These are phyloP conservation scores for Trichechus manatus DNA, from an alignment of 2,113 vertebrate species.

Conservation along the genomic window DNA sequence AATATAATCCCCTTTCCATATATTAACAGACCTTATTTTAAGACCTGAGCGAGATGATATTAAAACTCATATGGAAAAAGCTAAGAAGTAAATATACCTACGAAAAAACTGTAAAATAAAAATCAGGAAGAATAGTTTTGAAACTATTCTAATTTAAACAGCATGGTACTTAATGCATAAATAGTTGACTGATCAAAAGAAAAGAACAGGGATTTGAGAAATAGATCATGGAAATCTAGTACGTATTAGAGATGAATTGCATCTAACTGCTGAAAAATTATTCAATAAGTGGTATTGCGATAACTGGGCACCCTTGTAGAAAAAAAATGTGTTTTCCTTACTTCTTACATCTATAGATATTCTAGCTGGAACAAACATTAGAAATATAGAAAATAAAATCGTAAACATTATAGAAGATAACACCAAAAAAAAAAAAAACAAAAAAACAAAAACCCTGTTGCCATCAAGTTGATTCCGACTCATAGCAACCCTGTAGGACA, in stretches of 20 bases:
- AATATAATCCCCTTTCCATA: not conserved
- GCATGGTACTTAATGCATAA: not conserved
- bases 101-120: not conserved
- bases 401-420: not conserved
- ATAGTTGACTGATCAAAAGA: not conserved
- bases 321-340: not conserved
- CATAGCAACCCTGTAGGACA: too few species aligned
- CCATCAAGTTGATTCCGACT: too few species aligned
- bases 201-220: not conserved
- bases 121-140: not conserved
- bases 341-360: not conserved
- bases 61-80: constrained; percentile 6
- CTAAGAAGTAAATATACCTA: not conserved
- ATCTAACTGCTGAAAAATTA: not conserved
- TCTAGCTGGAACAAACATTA: not conserved
- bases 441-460: too few species aligned
- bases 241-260: not conserved
- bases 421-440: too few species aligned
- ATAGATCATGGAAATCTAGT: not conserved
- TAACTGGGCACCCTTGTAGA: not conserved
- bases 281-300: not conserved
- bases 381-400: not conserved
- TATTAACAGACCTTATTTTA: not conserved
- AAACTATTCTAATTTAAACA: not conserved
- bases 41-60: not conserved